Base-by-base conservation (phyloP, 2,113 vertebrate genomes). In the Carlito syrichta region DNA sequence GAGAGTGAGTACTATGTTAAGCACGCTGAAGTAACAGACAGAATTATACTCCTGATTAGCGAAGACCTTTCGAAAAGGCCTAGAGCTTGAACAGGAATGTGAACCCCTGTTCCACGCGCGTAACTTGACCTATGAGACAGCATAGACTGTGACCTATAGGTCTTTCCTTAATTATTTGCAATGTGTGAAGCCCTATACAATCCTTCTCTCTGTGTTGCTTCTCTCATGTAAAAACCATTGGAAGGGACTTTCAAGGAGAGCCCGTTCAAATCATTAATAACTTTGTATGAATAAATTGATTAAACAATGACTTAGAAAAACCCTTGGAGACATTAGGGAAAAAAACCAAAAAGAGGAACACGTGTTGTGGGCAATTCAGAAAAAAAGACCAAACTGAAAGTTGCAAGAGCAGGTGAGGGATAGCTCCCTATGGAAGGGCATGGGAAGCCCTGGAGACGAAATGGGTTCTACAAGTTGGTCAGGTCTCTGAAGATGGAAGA, bases 381-480 rank as follows among this genome's bases (percentile, higher is more conserved):
- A 62, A 40, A 12, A 92, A 93, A 87, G 3, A 48, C 16, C 19
- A 45, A n/a, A 38, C 3, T 45, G 14, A 52, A 66, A 10, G 23
- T 4, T 16, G 8, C 25, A 32, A 84, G 17, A 22, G 23, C 8
- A n/a, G 8, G 7, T 45, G 50, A 40, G 40, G 0, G 17, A 10
- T 30, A 45, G 10, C 3, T 12, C 38, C 12, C 2, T 8, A 2
- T 3, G 19, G 7, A 84, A 9, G 38, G 0, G 16, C 6, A 0
- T 5, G 0, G 4, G 30, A 5, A 48, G 16, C 3, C 22, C 30
- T 58, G 6, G 8, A 45, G 56, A 32, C 32, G n/a, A 20, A 9
- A 23, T 14, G 1, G 52, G 4, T 1, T 62, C 27, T 40, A 40
- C 54, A 16, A 40, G 13, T 58, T 30, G 17, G 0, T 20, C 3